These are phyloP conservation scores for Hiodon tergisus DNA, from an alignment of 2,113 vertebrate genomes.

Conservation along the genomic window DNA sequence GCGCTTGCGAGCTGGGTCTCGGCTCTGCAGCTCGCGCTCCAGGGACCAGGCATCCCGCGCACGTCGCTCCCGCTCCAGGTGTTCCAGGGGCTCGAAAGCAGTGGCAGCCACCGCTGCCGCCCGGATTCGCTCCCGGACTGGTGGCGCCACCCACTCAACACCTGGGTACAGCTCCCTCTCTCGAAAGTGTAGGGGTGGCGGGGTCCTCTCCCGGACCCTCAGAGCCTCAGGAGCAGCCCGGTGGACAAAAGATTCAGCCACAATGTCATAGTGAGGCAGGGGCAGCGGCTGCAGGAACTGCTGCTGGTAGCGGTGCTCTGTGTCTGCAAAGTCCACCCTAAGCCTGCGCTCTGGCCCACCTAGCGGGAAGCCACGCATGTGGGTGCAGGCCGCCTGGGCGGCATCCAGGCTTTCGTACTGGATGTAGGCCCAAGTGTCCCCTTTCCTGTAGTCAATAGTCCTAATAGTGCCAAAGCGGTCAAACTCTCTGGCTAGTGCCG, in stretches of 20 bases:
- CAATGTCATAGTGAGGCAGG: slow-evolving; percentile 85
- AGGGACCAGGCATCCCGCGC: slow-evolving; percentile 87
- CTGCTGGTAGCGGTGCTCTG: slow-evolving; percentile 90
- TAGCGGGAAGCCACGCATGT: slow-evolving; percentile 92
- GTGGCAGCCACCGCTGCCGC: slow-evolving; percentile 41
- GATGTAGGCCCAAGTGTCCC: slow-evolving; percentile 96
- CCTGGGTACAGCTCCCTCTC: slow-evolving; percentile 87
- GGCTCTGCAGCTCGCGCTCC: slow-evolving; percentile 77
- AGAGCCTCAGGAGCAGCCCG: slow-evolving; percentile 80
- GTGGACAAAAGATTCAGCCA: slow-evolving; percentile 89
- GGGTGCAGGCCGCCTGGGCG: slow-evolving; percentile 88
- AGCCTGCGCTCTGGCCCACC: slow-evolving; percentile 88
- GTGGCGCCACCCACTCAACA: slow-evolving; percentile 82
- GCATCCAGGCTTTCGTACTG: slow-evolving; percentile 97
- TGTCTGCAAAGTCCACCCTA: slow-evolving; percentile 91
- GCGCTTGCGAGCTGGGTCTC: slow-evolving; percentile 82
- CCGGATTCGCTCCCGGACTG: slow-evolving; percentile 78
- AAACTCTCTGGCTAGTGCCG: slow-evolving; percentile 89
- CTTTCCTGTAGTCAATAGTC: slow-evolving; percentile 94
- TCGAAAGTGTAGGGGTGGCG: slow-evolving; percentile 84
- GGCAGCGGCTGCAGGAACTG: slow-evolving; percentile 89
- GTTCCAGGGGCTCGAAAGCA: slow-evolving; percentile 84
- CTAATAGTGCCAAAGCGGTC: slow-evolving; percentile 96
- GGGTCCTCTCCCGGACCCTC: slow-evolving; percentile 84
- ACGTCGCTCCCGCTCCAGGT: slow-evolving; percentile 79